A percentile compares a stretch with the other conserved stretches of the same genome.
phyloP scores from a whole-genome alignment of 2,113 vertebrate genomes.

The Piaya cayana region DNA sequence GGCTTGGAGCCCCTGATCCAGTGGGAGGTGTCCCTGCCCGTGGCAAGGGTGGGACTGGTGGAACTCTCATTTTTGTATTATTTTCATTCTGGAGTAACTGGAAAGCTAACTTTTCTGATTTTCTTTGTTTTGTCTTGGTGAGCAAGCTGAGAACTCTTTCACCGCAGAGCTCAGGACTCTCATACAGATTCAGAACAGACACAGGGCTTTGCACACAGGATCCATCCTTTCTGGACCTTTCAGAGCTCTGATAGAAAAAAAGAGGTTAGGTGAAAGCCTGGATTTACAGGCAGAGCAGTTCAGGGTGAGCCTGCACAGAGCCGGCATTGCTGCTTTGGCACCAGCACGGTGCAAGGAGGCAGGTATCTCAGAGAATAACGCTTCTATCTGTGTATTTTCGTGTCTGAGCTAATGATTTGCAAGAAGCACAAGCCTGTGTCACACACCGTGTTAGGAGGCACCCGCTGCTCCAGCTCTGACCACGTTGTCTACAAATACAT shows the following conservation, averaged over 20 bases:
- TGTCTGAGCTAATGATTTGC: neutral
- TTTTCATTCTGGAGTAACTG: neutral
- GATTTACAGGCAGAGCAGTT: neutral
- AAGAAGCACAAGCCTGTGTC: neutral
- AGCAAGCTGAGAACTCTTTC: neutral
- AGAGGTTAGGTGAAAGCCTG: accelerated
- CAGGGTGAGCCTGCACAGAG: neutral
- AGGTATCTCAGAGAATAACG: neutral
- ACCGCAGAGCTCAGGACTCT: neutral
- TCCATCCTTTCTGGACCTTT: accelerated
- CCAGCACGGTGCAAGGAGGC: accelerated
- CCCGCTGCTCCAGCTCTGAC: neutral
- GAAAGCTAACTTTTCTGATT: accelerated
- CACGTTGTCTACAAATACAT: neutral
- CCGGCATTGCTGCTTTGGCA: accelerated
- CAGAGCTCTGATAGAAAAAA: neutral
- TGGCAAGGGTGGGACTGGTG: too few species aligned
- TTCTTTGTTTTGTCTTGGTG: neutral
- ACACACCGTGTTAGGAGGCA: neutral
- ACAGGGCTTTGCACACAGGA: accelerated
- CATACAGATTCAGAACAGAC: accelerated
- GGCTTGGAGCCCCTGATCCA: too few species aligned
- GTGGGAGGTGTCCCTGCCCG: too few species aligned
- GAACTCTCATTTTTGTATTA: neutral
- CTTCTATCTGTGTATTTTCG: neutral